Evolutionary conservation across 2,113 vertebrate genomes (phyloP).

Genomic region (Atrichornis clamosus): DNA sequence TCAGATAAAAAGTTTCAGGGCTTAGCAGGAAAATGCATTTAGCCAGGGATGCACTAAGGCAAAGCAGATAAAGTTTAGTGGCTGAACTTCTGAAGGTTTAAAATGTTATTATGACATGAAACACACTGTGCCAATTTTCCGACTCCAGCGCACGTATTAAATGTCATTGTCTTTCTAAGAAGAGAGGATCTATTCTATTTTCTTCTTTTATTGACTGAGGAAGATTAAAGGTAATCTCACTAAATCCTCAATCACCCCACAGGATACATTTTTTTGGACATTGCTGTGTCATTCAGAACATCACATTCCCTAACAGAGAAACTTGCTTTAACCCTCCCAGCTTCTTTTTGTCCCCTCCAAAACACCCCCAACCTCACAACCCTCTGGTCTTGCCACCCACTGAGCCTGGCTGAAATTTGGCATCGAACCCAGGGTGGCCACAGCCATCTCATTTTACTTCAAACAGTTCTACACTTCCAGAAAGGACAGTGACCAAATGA

Average conservation of each 20-base stretch:
- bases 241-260: constrained; percentile 46
- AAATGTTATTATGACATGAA: neutral
- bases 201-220: constrained; percentile 30
- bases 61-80: neutral
- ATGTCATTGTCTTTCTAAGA: constrained; percentile 67
- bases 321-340: neutral
- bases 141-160: neutral
- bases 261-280: neutral
- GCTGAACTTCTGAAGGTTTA: neutral
- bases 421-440: neutral
- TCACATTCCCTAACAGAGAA: neutral
- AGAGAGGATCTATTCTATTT: constrained; percentile 46
- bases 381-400: neutral
- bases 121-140: constrained; percentile 15
- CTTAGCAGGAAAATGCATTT: neutral
- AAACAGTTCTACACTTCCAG: neutral
- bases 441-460: neutral
- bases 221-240: constrained; percentile 61
- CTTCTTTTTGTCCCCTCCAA: neutral
- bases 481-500: neutral
- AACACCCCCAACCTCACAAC: neutral
- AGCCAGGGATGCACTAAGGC: neutral
- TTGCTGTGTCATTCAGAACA: constrained; percentile 10
- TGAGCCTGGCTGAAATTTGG: neutral
- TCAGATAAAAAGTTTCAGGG: neutral